Percentiles rank a stretch among this genome's conserved stretches.
phyloP scores from a whole-genome alignment of 1,140 invertebrate species.

The Callitettix versicolor region DNA sequence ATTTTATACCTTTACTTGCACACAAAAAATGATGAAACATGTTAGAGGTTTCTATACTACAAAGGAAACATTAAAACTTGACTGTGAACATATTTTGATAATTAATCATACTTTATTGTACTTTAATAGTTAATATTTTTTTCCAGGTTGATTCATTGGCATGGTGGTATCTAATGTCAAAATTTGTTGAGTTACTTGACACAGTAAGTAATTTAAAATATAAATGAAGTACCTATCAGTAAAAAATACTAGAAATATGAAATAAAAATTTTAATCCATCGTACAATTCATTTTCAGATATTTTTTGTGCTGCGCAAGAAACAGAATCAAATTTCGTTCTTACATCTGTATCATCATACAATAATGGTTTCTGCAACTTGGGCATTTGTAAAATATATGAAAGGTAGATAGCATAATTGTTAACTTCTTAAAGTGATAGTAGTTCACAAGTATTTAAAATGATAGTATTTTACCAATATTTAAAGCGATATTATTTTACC shows the following conservation, averaged over 20 bases:
- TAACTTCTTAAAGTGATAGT: no score
- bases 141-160: slow-evolving; percentile 40
- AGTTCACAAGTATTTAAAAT: no score
- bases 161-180: slow-evolving; percentile 53
- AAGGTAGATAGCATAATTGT: slow-evolving; percentile 31
- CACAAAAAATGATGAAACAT: no score
- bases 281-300: slow-evolving; percentile 37
- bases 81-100: no score
- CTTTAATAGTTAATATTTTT: no score
- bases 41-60: no score
- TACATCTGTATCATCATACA: slow-evolving; percentile 52
- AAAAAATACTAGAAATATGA: not conserved
- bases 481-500: no score
- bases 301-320: slow-evolving; percentile 54
- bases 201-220: slow-evolving; percentile 32
- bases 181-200: slow-evolving; percentile 43
- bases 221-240: slow-evolving; percentile 5
- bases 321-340: slow-evolving; percentile 46
- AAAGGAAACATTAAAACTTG: no score
- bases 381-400: slow-evolving; percentile 39
- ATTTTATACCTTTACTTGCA: no score
- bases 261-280: not conserved
- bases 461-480: no score
- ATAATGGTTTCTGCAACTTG: slow-evolving; percentile 40
- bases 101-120: no score